These are phyloP conservation scores for Leucoptera coffeella DNA, from an alignment of 2,888 invertebrate species.

Conservation along the genomic window DNA sequence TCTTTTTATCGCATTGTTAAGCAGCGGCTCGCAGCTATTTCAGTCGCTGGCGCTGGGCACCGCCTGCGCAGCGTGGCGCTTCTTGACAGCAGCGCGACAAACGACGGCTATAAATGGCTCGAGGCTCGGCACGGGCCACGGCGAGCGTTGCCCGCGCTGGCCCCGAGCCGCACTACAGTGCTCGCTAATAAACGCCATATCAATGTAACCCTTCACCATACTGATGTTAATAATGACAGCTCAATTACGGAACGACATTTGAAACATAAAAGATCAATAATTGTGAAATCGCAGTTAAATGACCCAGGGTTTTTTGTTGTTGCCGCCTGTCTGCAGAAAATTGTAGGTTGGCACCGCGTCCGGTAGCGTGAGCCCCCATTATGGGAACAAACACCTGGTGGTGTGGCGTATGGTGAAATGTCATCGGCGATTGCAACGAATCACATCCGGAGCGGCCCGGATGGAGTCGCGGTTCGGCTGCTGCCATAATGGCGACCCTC, in stretches of 20 bases:
- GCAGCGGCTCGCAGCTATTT: constrained; percentile 41
- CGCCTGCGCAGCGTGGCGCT: constrained; percentile 23
- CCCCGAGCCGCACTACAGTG: constrained; percentile 8
- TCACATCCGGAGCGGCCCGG: constrained; percentile 37
- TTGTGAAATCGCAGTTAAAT: too few relatives aligned
- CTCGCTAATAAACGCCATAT: background rate
- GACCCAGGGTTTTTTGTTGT: too few relatives aligned
- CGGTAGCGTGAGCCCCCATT: too few relatives aligned
- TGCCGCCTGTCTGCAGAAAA: too few relatives aligned
- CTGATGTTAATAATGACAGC: too few relatives aligned
- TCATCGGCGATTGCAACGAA: constrained; percentile 42
- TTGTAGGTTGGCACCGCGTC: too few relatives aligned
- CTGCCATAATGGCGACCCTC: constrained; percentile 22
- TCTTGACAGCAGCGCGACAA: constrained; percentile 45
- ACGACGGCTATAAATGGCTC: constrained; percentile 41
- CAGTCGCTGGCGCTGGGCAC: constrained; percentile 36
- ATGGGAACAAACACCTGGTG: constrained; percentile 15
- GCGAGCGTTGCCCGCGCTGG: constrained; percentile 31
- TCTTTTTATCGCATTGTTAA: constrained; percentile 55
- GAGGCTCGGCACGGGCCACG: constrained; percentile 21
- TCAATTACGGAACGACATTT: too few relatives aligned
- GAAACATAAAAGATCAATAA: too few relatives aligned
- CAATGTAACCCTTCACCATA: too few relatives aligned
- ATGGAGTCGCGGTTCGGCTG: constrained; percentile 39
- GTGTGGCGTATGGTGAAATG: constrained; percentile 42